Base-by-base conservation (phyloP, 2,797 vertebrate species). In the Myripristis jacobus region DNA sequence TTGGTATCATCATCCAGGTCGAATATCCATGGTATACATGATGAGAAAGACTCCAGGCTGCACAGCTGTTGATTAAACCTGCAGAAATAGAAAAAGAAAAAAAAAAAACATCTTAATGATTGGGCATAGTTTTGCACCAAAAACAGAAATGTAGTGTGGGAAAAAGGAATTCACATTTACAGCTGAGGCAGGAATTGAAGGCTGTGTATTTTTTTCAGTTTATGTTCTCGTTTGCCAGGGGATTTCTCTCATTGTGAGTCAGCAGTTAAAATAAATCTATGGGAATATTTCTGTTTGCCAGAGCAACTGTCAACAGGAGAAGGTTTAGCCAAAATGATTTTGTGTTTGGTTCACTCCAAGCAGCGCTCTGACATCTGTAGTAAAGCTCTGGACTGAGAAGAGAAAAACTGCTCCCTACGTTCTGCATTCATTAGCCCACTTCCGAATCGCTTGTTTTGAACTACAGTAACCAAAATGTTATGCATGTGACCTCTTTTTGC, bases 341-440 rank as follows among this genome's bases (percentile, higher is more conserved):
- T 44, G 43, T 66, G 46, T 72, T 65, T 22, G 57, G 56, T 50
- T 71, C 62, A 38, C 59, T 71, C 24, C 5, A 2, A 55, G 52
- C 56, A 47, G n/a, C n/a, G 61, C 36, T 60, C 59, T 66, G 58
- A 57, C 44, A 56, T 76, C 66, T 48, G 38, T 51, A 54, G 73
- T 58, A 43, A 70, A 15, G 21, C 44, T 81, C 27, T 1, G 41
- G 71, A 59, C 21, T 34, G 46, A 63, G 29, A 6, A 47, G 62
- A 66, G 56, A 38, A 70, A 36, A 70, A 60, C 53, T 0, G 65
- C 41, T 64, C 55, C 59, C 70, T 66, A 67, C 70, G 52, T 53
- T 78, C 24, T 73, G 84, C 73, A 82, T 84, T 85, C 79, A 78
- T 84, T 84, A 89, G 75, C 81, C 69, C 73, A 82, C 53, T 84